Percentiles rank a stretch among this genome's conserved stretches.
Conservation (phyloP, 2,113 vertebrate genomes). For the Astatotilapia flaviijosephi region DNA sequence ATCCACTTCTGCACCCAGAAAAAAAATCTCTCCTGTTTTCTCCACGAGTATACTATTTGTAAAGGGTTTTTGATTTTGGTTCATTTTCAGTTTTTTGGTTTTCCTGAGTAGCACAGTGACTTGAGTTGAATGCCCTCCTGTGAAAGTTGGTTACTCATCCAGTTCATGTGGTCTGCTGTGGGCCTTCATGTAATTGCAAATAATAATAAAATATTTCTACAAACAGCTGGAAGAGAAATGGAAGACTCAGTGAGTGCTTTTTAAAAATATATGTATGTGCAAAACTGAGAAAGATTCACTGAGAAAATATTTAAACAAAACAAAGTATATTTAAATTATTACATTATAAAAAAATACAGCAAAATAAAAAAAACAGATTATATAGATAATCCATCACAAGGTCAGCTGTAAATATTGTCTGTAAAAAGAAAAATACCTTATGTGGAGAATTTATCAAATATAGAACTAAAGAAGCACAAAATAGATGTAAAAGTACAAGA, state of each 20-base stretch:
- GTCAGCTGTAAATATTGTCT: background rate
- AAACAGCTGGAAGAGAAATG: background rate
- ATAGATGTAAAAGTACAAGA: background rate
- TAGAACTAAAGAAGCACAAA: background rate
- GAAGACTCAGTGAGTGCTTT: background rate
- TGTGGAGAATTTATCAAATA: background rate
- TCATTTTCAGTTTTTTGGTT: background rate
- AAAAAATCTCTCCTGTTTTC: background rate
- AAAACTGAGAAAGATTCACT: background rate
- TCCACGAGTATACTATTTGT: background rate
- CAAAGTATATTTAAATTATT: background rate
- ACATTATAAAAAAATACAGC: background rate
- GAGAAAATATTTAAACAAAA: background rate
- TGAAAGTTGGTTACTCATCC: background rate
- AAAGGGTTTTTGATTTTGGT: background rate
- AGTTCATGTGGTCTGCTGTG: background rate
- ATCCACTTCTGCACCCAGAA: background rate
- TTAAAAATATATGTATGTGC: background rate
- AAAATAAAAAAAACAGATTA: accelerated
- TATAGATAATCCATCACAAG: background rate
- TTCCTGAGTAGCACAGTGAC: background rate
- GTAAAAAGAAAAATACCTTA: background rate
- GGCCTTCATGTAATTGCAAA: background rate
- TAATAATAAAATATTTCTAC: background rate
- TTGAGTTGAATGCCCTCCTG: background rate